phyloP scores from a whole-genome alignment of 2,797 vertebrate genomes.

The Hyperoplus lanceolatus region DNA sequence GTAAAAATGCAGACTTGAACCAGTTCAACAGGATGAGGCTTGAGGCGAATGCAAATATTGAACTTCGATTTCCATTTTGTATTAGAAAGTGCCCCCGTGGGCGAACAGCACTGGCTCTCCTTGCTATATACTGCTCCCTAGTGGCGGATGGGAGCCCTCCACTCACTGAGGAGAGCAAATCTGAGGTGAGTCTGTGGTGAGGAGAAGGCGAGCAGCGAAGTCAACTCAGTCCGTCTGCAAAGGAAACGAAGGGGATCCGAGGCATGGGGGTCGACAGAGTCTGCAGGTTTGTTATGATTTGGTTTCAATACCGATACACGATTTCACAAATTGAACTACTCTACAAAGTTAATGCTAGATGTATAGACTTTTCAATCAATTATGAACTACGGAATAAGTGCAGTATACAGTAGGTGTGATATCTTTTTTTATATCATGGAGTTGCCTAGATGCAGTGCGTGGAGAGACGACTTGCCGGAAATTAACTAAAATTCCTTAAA shows the following conservation, averaged over 20 bases:
- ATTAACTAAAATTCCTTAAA: background rate
- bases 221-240: conserved; percentile 20
- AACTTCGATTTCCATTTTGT: conserved; percentile 65
- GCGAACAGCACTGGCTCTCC: background rate
- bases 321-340: conserved; percentile 1
- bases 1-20: conserved; percentile 61
- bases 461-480: background rate
- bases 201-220: conserved; percentile 12
- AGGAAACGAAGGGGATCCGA: conserved; percentile 17
- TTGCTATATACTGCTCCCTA: conserved; percentile 70
- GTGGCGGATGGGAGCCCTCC: conserved; percentile 44
- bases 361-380: background rate
- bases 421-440: background rate
- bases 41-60: conserved; percentile 77
- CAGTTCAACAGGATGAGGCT: conserved; percentile 69
- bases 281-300: conserved; percentile 47
- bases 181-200: background rate
- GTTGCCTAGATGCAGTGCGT: background rate
- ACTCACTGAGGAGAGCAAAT: conserved; percentile 1
- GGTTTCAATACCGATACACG: conserved; percentile 12
- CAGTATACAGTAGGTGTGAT: background rate
- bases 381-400: background rate
- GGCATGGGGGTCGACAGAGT: conserved; percentile 42
- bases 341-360: background rate
- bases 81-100: conserved; percentile 22